Evolutionary conservation across 1,140 invertebrate genomes (phyloP), one percentile per base, ranked within the genome.

Genomic region (Conus ventricosus): DNA sequence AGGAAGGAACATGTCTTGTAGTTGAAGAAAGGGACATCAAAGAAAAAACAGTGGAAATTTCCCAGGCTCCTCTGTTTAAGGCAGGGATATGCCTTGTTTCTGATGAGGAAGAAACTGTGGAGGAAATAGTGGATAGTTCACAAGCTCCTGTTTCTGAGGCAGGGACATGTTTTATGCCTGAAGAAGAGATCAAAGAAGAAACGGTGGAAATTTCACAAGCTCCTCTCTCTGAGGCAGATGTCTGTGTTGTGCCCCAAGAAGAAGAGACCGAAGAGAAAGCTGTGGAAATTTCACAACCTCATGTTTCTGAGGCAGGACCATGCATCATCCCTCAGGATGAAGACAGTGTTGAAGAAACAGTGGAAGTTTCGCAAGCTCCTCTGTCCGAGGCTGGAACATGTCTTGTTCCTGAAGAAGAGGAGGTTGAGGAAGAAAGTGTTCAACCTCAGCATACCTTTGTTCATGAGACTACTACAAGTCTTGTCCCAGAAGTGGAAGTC

Each of bases 131-230:
- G 39, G 81, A 83, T 23, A 54, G 23, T 83, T 54, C 20, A 54
- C 17, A 25, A 83, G 23, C 25, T 25, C 53, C 55, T 25, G 81
- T 55, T 1, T n/a, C 51, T 25, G 81, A 83, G 81, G 53, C 53
- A 55, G 81, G n/a, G 23, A 51, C 71, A 25, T 82, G 87, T 20
- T 60, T 60, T 54, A 87, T 87, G 54, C 85, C 86, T 25, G 87
- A 89, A 25, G 89, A 91, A 81, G 90, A 91, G 51, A 88, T 90
- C 20, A 91, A 94, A 91, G 94, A 94, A 93, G 95, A 95, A 53
- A 85, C 51, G 0, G 39, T 83, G 10, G 15, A 83, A 5, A 83
- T n/a, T n/a, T n/a, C 20, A 20, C 15, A 83, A 83, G 15, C 53
- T 17, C 80, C 80, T 51, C 27, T 15, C 20, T 27, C 53, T 11